Conservation (phyloP, 2,113 vertebrate species). For the Brienomyrus brachyistius region DNA sequence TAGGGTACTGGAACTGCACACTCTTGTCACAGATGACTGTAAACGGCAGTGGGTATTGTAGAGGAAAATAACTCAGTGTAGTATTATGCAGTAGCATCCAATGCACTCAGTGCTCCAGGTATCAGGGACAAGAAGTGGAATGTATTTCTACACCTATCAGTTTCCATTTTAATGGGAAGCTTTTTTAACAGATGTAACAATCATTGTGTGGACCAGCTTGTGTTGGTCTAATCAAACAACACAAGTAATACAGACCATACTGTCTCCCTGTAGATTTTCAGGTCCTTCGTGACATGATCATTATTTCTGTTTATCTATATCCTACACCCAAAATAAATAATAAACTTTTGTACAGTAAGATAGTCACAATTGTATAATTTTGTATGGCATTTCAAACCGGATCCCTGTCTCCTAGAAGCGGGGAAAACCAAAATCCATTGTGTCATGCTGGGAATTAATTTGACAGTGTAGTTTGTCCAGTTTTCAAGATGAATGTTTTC, state of each 20-base stretch:
- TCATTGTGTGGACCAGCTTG: not conserved
- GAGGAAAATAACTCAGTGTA: not conserved
- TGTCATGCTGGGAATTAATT: not conserved
- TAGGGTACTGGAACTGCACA: not conserved
- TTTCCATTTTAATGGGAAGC: not conserved
- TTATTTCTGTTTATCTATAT: not conserved
- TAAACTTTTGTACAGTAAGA: not conserved
- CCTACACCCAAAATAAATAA: not conserved
- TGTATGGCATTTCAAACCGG: not conserved
- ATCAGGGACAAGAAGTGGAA: not conserved
- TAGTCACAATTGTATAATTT: not conserved
- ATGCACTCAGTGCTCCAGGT: not conserved
- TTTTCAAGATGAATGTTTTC: not conserved
- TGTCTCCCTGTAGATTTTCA: not conserved
- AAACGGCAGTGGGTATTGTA: not conserved
- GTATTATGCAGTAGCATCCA: not conserved
- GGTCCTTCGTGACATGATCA: not conserved
- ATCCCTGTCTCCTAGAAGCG: not conserved
- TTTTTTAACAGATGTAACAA: not conserved
- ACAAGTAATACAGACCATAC: not conserved
- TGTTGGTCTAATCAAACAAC: not conserved
- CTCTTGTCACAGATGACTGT: not conserved
- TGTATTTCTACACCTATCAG: not conserved
- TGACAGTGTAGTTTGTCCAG: not conserved
- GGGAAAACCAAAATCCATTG: not conserved